Evolutionary conservation across 2,113 vertebrate genomes (phyloP).

Genomic region (Leptocoma aspasia): DNA sequence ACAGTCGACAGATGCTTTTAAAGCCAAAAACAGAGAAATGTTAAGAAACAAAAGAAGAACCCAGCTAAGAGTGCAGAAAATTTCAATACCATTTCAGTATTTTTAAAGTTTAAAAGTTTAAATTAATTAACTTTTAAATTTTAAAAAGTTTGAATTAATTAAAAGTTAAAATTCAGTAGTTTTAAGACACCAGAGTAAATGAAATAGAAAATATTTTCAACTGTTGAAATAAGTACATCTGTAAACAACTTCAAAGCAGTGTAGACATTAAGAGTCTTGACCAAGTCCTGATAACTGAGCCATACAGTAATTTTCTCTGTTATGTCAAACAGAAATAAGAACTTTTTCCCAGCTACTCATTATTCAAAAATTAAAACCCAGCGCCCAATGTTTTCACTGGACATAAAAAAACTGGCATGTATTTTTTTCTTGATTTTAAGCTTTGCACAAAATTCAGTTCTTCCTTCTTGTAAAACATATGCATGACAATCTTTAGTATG

Average conservation of each 20-base stretch:
- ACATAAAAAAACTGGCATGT: rapidly evolving
- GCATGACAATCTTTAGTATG: background rate
- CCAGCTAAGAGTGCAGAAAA: background rate
- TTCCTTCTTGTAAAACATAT: background rate
- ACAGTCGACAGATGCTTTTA: background rate
- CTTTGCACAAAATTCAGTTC: background rate
- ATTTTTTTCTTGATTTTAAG: background rate
- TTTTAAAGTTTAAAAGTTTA: too few species aligned
- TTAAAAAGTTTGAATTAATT: too few species aligned
- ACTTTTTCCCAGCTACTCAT: background rate
- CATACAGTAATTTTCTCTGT: background rate
- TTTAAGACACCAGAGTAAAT: background rate
- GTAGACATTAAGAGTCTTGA: background rate
- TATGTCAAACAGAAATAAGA: background rate
- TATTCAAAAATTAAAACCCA: background rate
- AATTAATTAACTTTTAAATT: too few species aligned
- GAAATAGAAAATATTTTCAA: background rate
- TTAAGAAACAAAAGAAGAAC: background rate
- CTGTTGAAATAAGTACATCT: background rate
- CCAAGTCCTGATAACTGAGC: background rate
- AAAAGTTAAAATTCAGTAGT: too few species aligned
- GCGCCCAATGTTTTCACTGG: background rate
- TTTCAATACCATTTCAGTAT: background rate
- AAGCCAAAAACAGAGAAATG: background rate
- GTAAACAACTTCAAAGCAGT: background rate